Conservation (phyloP, 2,113 vertebrate species). For the Sturnira hondurensis region DNA sequence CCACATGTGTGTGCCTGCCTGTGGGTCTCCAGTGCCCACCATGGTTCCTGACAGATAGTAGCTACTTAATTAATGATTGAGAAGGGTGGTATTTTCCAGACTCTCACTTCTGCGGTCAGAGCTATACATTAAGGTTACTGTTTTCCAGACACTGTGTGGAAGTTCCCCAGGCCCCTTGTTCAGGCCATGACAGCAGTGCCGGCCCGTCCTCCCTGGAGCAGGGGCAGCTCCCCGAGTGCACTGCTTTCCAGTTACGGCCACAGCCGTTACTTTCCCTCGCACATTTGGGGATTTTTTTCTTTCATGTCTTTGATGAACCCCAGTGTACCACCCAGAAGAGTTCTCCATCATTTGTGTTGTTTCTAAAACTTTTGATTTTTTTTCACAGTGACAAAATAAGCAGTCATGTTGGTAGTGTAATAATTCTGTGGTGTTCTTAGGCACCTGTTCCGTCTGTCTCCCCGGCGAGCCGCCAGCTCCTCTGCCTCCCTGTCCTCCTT, state of each 20-base stretch:
- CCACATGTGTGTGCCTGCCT: not conserved
- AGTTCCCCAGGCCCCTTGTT: not conserved
- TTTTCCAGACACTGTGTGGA: not conserved
- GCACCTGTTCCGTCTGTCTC: constrained; percentile 15
- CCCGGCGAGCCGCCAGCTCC: not conserved
- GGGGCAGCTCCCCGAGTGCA: not conserved
- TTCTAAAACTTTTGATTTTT: constrained; percentile 21
- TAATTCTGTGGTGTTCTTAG: not conserved
- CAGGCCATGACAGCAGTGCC: not conserved
- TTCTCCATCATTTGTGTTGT: constrained; percentile 18
- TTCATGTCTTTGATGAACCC: not conserved
- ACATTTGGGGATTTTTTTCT: not conserved
- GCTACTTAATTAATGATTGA: not conserved
- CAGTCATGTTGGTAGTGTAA: not conserved
- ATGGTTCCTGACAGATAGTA: not conserved
- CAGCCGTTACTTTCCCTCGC: not conserved
- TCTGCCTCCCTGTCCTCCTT: not conserved
- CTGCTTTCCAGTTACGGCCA: not conserved
- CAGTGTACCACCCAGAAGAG: not conserved
- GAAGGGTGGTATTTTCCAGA: not conserved
- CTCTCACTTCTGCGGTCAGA: not conserved
- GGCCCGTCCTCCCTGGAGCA: not conserved
- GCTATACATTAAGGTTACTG: not conserved
- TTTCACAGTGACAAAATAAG: not conserved
- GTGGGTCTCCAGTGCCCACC: not conserved